Evolutionary conservation across 2,888 invertebrate genomes (phyloP).

Genomic region (Caenorhabditis becei): DNA sequence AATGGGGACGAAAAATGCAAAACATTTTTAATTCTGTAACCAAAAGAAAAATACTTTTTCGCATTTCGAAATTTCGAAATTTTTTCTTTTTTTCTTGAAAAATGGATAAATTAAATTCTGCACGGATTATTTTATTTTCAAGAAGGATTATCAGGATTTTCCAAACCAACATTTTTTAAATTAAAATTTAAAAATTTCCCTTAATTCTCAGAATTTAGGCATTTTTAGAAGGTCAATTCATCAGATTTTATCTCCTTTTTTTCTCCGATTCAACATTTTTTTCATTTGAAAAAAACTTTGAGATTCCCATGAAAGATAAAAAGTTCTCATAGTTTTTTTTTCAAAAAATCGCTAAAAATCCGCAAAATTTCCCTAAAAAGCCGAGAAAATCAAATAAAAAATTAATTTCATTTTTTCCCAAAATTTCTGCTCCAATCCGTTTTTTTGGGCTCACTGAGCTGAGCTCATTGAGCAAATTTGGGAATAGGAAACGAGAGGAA

Average conservation of each 20-base stretch:
- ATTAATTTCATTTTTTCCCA: conserved; percentile 5
- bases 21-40: conserved; percentile 1
- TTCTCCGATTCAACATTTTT: not conserved
- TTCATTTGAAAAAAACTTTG: too few relatives aligned
- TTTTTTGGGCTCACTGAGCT: not conserved
- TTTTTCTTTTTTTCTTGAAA: conserved; percentile 1
- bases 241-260: not conserved
- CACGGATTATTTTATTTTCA: too few relatives aligned
- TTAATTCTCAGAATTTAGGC: too few relatives aligned
- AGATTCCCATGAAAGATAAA: too few relatives aligned
- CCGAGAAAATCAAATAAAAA: not conserved
- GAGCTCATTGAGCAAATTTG: not conserved
- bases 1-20: not conserved
- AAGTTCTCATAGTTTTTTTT: conserved; percentile 1
- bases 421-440: not conserved
- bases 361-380: too few relatives aligned
- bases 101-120: not conserved
- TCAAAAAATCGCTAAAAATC: conserved; percentile 7
- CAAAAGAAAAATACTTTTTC: not conserved
- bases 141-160: too few relatives aligned
- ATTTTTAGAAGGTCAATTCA: too few relatives aligned
- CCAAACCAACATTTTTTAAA: too few relatives aligned
- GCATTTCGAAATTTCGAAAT: too few relatives aligned
- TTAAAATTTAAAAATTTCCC: too few relatives aligned
- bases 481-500: conserved; percentile 21